These are phyloP conservation scores for Cepaea hortensis DNA, from an alignment of 2,888 invertebrate species.

Conservation along the genomic window DNA sequence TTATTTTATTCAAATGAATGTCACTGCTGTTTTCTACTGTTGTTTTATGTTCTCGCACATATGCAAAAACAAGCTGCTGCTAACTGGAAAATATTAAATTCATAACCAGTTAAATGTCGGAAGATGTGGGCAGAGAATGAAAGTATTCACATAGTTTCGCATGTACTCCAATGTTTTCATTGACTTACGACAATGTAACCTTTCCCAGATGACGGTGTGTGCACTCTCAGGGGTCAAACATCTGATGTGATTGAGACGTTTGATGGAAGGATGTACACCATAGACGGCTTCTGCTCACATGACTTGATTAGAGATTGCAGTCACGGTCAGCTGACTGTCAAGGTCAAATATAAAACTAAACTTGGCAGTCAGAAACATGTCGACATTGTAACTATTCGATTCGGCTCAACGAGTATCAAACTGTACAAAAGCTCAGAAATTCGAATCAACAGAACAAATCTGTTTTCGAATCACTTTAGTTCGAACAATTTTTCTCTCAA, in stretches of 20 bases:
- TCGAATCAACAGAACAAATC: slow-evolving; percentile 31
- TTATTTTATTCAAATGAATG: too few species aligned
- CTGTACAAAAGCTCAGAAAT: slow-evolving; percentile 28
- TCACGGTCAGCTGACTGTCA: slow-evolving; percentile 5
- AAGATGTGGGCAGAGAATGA: too few species aligned
- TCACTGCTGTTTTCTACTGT: too few species aligned
- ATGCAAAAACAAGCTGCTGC: too few species aligned
- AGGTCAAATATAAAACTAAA: background rate
- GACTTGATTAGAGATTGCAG: slow-evolving; percentile 30
- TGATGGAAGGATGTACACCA: slow-evolving; percentile 1
- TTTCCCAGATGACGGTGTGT: slow-evolving; percentile 22
- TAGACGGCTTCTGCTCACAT: slow-evolving; percentile 23
- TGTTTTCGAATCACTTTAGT: background rate
- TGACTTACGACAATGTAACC: background rate
- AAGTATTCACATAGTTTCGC: too few species aligned
- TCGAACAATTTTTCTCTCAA: slow-evolving; percentile 9
- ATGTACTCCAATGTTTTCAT: background rate
- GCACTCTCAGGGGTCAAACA: background rate
- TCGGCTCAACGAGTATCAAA: slow-evolving; percentile 28
- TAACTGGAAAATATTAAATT: too few species aligned
- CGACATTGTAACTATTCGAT: slow-evolving; percentile 8
- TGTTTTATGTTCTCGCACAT: too few species aligned
- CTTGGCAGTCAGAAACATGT: background rate
- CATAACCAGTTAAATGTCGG: too few species aligned
- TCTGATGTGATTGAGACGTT: slow-evolving; percentile 28